Evolutionary conservation across 2,888 invertebrate genomes (phyloP), one percentile per base, ranked within the genome.

Genomic region (Eilema sororculum): DNA sequence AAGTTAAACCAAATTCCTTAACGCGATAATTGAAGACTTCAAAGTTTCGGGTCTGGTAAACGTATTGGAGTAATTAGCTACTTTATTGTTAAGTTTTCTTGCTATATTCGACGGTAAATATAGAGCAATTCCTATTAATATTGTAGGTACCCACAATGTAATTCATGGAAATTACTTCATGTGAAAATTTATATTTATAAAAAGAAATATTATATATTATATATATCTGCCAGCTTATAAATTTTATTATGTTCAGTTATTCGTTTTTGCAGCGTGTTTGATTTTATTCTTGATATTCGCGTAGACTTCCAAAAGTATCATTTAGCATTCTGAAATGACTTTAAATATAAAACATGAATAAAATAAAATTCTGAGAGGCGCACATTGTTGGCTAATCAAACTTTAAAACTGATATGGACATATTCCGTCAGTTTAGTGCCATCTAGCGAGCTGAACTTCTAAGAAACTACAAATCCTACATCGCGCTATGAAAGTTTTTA

Each of bases 21-120:
- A 80, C 74, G 74, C 70, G 63, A 74, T 81, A 83, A 81, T 78
- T 80, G 81, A 78, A 74, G 73, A 71, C 65, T 60, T 28, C 37
- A 78, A 81, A 67, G 78, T 80, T 78, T 68, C 37, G 69, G 68
- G 28, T 62, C 30, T 41, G 57, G 13, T 70, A 6, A 66, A 66
- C 66, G 62, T 70, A 70, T 70, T 66, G 59, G 57, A 56, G 57
- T 66, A 70, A 70, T 70, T 70, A 66, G 57, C 62, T 62, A 70
- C 28, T 66, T 41, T 41, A 41, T 41, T 41, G 41, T 41, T 13
- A 41, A 41, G 41, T 41, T 41, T 41, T 41, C 41, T 41, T 41
- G 41, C 16, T 41, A 37, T 37, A 37, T 41, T 41, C 16, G 16
- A 16, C 2, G 41, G 41, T 4, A 3, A 41, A 41, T 16, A 41